Conservation (phyloP, 2,888 invertebrate genomes). For the Amphimallon solstitiale region DNA sequence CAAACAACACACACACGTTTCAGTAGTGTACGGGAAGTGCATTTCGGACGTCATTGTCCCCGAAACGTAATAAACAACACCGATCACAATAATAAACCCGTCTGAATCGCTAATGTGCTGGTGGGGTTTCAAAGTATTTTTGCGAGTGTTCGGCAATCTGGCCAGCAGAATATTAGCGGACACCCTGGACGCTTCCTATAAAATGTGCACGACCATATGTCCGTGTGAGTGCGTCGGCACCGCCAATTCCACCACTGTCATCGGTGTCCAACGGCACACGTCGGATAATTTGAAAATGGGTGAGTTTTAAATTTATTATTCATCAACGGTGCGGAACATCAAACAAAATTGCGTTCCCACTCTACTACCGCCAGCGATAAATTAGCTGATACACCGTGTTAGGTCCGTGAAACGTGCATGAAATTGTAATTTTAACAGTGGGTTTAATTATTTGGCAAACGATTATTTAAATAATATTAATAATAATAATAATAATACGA, state of each 20-base stretch:
- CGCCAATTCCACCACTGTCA: conserved; percentile 4
- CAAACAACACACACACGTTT: conserved; percentile 5
- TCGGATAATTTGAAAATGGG: conserved; percentile 21
- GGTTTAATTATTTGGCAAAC: conserved; percentile 26
- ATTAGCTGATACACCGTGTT: conserved; percentile 20
- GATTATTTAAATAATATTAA: no score
- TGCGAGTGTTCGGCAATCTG: conserved; percentile 57
- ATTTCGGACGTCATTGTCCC: conserved; percentile 22
- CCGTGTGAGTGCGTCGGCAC: conserved; percentile 10
- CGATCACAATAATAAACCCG: conserved; percentile 17
- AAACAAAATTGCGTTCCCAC: conserved; percentile 19
- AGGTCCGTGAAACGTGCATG: conserved; percentile 6
- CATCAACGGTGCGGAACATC: conserved; percentile 32
- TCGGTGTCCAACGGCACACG: conserved; percentile 1
- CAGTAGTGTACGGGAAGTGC: conserved; percentile 32
- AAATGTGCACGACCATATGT: conserved; percentile 51
- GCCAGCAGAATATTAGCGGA: conserved; percentile 52
- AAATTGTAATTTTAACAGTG: conserved; percentile 24
- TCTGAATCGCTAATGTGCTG: conserved; percentile 52
- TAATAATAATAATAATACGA: no score
- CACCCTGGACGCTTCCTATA: conserved; percentile 51
- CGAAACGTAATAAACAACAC: conserved; percentile 24
- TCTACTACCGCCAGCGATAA: conserved; percentile 24
- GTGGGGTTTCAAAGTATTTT: conserved; percentile 58
- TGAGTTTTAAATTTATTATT: conserved; percentile 22